phyloP scores from a whole-genome alignment of 1,140 invertebrate genomes.

The Trigoniulus corallinus region DNA sequence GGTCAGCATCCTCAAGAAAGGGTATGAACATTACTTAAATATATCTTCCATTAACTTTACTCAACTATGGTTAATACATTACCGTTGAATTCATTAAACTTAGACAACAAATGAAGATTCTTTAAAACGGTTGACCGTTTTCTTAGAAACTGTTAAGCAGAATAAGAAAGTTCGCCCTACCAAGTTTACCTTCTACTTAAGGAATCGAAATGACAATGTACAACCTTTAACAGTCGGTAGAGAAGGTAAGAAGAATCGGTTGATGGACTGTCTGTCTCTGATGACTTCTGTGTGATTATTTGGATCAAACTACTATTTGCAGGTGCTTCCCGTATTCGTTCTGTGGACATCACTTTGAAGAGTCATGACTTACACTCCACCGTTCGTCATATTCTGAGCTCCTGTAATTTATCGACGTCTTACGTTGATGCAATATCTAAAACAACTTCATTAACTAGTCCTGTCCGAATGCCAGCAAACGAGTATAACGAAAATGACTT shows the following conservation, averaged over 20 bases:
- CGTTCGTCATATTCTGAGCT: constrained; percentile 55
- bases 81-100: constrained; percentile 18
- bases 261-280: too few species aligned
- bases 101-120: constrained; percentile 81
- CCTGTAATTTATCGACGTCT: constrained; percentile 63
- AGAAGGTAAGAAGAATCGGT: too few species aligned
- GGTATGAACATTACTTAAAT: constrained; percentile 26
- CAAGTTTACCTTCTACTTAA: constrained; percentile 51
- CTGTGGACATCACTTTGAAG: constrained; percentile 51
- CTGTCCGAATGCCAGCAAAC: too few species aligned
- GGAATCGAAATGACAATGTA: too few species aligned
- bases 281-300: too few species aligned
- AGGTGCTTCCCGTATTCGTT: too few species aligned
- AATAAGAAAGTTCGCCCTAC: constrained; percentile 36
- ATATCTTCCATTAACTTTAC: background rate
- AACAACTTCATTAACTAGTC: too few species aligned
- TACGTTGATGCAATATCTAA: too few species aligned
- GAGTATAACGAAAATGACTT: too few species aligned
- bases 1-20: constrained; percentile 73
- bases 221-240: too few species aligned
- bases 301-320: too few species aligned
- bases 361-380: constrained; percentile 49
- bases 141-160: constrained; percentile 54
- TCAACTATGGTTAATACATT: background rate
- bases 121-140: constrained; percentile 65